Evolutionary conservation across 2,888 invertebrate species (phyloP), one percentile per base, ranked within the genome.

Genomic region (Meteorus colon): DNA sequence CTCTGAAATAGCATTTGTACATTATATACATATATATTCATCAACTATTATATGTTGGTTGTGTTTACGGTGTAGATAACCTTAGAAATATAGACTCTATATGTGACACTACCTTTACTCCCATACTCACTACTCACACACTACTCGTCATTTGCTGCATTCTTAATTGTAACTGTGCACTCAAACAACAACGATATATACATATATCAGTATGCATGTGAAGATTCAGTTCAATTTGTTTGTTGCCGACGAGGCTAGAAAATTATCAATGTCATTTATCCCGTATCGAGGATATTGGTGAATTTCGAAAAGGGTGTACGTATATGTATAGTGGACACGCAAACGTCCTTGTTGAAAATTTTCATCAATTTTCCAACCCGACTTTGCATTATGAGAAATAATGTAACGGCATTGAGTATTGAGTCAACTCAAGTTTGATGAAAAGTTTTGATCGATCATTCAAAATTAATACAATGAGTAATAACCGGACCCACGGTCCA

Each of bases 211-310:
- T 48, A n/a, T 37, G 34, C 60, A 62, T 55, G 74, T 27, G 37
- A 16, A 45, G 70, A 62, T 75, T 75, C 63, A 19, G 0, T 19
- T 19, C 2, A 24, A 24, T 48, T 62, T 77, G 0, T 76, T 77
- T 70, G 70, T 45, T 24, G 73, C 29, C 60, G 68, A 73, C 70
- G 66, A 51, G 51, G 48, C 63, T 55, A 41, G 29, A 31, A 78
- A 78, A 78, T 77, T 74, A 74, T 77, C 78, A 75, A 77, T 77
- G 77, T 79, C 80, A 77, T 70, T 77, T 78, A 77, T 37, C 76
- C 51, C 66, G 1, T 24, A 24, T 65, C 65, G 76, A 69, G 72
- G 76, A 78, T 48, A 60, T 79, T 77, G 74, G 77, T 45, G 27
- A 71, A 73, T 77, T 74, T 48, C 62, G 41, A 60, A 55, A 69